Evolutionary conservation across 92 coral and sea anemone species (phyloP).

Genomic region (Zoanthus sansibaricus): DNA sequence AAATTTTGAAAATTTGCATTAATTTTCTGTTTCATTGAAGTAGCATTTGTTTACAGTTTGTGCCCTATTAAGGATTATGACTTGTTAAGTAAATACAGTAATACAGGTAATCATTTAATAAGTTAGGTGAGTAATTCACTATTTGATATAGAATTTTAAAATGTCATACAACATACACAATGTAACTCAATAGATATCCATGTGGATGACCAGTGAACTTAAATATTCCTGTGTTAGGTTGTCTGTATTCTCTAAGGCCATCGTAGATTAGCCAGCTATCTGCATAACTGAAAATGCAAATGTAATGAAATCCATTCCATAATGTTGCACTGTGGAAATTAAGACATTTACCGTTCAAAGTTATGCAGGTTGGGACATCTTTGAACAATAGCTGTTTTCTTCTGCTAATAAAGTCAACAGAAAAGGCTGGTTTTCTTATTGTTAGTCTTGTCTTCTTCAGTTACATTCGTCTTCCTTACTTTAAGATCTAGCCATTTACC

Average conservation of each 20-base stretch:
- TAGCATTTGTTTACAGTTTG: neutral
- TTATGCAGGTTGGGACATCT: slow-evolving; percentile 49
- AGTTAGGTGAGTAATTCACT: neutral
- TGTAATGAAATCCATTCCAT: slow-evolving; percentile 40
- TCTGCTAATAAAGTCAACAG: slow-evolving; percentile 1
- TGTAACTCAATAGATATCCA: slow-evolving; percentile 6
- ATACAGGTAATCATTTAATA: neutral
- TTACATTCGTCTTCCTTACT: neutral
- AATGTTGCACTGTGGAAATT: slow-evolving; percentile 54
- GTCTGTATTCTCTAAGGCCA: slow-evolving; percentile 10
- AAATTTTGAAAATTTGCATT: neutral
- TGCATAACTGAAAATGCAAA: slow-evolving; percentile 1
- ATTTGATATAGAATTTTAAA: neutral
- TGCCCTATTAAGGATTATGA: neutral
- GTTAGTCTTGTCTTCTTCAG: slow-evolving; percentile 18
- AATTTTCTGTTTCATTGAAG: neutral
- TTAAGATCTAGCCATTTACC: neutral
- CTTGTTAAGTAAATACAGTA: neutral
- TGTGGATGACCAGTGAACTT: slow-evolving; percentile 14
- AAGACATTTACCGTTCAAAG: slow-evolving; percentile 44
- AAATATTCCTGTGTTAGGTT: slow-evolving; percentile 4
- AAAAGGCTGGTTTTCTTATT: neutral
- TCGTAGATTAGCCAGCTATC: slow-evolving; percentile 11
- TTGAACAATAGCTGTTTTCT: neutral
- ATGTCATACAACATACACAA: slow-evolving; percentile 26